Evolutionary conservation across 2,888 invertebrate species (phyloP).

Genomic region (Sclerodermus sp.): DNA sequence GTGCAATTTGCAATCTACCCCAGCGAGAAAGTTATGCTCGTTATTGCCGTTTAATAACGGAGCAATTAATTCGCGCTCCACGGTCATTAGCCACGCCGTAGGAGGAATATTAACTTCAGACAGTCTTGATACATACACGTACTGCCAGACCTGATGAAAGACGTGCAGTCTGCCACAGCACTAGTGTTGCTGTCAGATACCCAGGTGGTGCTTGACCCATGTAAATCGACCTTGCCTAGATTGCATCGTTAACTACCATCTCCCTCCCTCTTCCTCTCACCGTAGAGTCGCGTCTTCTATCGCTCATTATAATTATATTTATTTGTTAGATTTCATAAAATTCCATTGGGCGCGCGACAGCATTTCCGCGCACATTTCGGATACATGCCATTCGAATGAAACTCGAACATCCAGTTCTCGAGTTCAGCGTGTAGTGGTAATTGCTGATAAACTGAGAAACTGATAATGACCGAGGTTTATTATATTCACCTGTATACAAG

Average conservation of each 20-base stretch:
- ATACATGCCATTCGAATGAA: no score
- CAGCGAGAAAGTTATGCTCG: constrained; percentile 1
- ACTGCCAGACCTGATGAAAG: constrained; percentile 33
- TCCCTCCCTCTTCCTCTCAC: no score
- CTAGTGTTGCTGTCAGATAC: constrained; percentile 31
- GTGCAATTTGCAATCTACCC: background rate
- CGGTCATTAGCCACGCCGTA: constrained; percentile 30
- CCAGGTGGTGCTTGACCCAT: constrained; percentile 34
- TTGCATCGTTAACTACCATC: constrained; percentile 37
- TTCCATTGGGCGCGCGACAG: no score
- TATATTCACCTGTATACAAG: no score
- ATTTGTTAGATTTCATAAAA: no score
- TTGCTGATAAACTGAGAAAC: no score
- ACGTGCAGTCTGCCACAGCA: constrained; percentile 34
- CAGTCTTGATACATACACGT: constrained; percentile 32
- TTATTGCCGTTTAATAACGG: constrained; percentile 29
- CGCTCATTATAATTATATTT: no score
- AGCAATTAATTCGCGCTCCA: constrained; percentile 37
- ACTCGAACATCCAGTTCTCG: no score
- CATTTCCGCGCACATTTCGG: no score
- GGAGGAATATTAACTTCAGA: constrained; percentile 37
- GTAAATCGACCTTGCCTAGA: constrained; percentile 28
- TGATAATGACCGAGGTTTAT: no score
- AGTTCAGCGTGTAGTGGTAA: no score
- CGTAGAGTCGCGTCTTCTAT: no score